Base-by-base conservation (phyloP, 2,797 vertebrate genomes). In the Sphenopsis melanotis region DNA sequence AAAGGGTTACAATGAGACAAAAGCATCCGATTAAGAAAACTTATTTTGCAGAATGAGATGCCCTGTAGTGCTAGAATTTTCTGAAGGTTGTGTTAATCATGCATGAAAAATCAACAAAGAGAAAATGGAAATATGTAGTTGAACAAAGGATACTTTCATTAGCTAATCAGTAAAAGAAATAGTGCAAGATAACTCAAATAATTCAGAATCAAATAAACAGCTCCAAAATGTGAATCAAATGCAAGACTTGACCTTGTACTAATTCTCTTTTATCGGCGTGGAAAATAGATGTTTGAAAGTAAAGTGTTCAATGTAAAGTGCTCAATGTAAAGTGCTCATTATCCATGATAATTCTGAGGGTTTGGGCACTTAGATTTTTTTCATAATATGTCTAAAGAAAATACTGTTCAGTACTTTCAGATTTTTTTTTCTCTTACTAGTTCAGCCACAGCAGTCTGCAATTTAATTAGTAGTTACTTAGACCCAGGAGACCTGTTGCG, bases 1-100 rank as follows among this genome's bases (percentile, higher is more conserved):
- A 81, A 86, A 93, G 59, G 83, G 15, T 42, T 74, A 41, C 41
- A 79, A 75, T 84, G 36, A 88, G 37, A 83, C 34, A 60, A 70
- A 78, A 83, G 8, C 34, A 69, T 50, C 84, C 37, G n/a, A n/a
- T 44, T 8, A 6, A 83, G 26, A 63, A 50, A 80, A 68, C 36
- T 88, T 18, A 86, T 86, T 96, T 91, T 87, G 81, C 20, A 63
- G 66, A 90, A 93, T 55, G 94, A 82, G 42, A 92, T 83, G 69
- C 74, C 93, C 75, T 64, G 20, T 32, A 39, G 22, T 30, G 57
- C 20, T 3, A 63, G 44, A 86, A 93, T 96, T 94, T 95, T 95
- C 55, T 77, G 78, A 94, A 83, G 50, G 19, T 15, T 86, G 4
- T 32, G 69, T 15, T 89, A 93, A 90, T 91, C 66, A 63, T 39